Conservation (phyloP, 2,797 vertebrate species). For the Pristis pectinata region DNA sequence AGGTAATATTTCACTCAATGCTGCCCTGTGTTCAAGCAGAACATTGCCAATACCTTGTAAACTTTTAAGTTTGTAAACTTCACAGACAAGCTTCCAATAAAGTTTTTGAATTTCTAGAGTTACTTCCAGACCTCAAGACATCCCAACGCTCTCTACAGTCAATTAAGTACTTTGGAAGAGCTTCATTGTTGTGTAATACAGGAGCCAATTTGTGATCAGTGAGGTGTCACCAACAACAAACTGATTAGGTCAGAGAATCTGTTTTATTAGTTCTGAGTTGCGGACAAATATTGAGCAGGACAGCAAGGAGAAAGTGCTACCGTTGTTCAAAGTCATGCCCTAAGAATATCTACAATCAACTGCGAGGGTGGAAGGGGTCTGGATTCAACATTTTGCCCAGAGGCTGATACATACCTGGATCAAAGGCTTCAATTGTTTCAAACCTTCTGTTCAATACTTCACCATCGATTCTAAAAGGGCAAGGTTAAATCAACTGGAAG, state of each 20-base stretch:
- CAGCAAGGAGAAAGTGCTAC: not conserved
- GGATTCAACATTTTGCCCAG: not conserved
- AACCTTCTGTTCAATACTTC: not conserved
- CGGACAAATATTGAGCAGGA: not conserved
- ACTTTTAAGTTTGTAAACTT: not conserved
- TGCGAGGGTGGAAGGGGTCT: not conserved
- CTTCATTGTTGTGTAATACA: not conserved
- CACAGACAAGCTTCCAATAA: not conserved
- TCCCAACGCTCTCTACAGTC: not conserved
- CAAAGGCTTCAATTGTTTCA: not conserved
- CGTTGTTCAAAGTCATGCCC: not conserved
- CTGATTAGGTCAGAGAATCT: not conserved
- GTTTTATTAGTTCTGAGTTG: not conserved
- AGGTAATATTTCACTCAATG: conserved; percentile 12
- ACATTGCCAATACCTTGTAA: not conserved
- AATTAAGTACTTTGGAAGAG: not conserved
- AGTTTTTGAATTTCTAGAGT: not conserved
- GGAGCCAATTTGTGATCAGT: not conserved
- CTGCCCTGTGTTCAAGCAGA: not conserved
- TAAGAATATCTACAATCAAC: too few relatives aligned
- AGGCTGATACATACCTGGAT: not conserved
- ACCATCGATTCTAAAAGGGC: not conserved
- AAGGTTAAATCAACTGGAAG: not conserved
- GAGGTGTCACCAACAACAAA: not conserved
- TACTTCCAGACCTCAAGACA: not conserved